Percentiles rank a stretch among this genome's conserved stretches.
phyloP scores from a whole-genome alignment of 1,140 invertebrate genomes.

The Heliconius hermathena region DNA sequence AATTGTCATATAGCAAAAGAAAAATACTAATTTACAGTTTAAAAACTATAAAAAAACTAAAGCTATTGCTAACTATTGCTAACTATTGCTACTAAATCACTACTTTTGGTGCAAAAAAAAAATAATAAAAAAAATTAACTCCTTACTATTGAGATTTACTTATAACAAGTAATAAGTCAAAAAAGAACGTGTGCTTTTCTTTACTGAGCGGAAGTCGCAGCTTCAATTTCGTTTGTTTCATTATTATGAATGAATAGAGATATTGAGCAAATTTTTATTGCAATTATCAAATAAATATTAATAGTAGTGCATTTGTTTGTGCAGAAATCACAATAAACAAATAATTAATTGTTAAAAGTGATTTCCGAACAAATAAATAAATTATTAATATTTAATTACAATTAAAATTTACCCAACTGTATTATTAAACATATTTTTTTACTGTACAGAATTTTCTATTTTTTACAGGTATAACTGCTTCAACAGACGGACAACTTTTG shows the following conservation, averaged over 20 bases:
- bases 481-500: background rate
- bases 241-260: too few relatives aligned
- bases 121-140: background rate
- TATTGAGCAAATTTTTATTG: too few relatives aligned
- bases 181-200: slow-evolving; percentile 3
- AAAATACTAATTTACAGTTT: slow-evolving; percentile 6
- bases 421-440: background rate
- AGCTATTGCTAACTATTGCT: too few relatives aligned
- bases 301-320: too few relatives aligned
- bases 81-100: too few relatives aligned
- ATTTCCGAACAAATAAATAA: too few relatives aligned
- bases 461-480: background rate
- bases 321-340: too few relatives aligned
- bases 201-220: slow-evolving; percentile 4
- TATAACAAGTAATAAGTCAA: slow-evolving; percentile 7
- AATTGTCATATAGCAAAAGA: background rate
- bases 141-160: slow-evolving; percentile 11
- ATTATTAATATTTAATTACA: too few relatives aligned
- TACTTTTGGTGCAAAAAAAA: slow-evolving; percentile 7
- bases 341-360: too few relatives aligned
- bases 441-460: slow-evolving; percentile 2
- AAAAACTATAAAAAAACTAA: background rate
- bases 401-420: too few relatives aligned
- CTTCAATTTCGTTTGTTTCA: background rate
- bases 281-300: too few relatives aligned